phyloP scores from a whole-genome alignment of 2,797 vertebrate species.

The Sarcoramphus papa region DNA sequence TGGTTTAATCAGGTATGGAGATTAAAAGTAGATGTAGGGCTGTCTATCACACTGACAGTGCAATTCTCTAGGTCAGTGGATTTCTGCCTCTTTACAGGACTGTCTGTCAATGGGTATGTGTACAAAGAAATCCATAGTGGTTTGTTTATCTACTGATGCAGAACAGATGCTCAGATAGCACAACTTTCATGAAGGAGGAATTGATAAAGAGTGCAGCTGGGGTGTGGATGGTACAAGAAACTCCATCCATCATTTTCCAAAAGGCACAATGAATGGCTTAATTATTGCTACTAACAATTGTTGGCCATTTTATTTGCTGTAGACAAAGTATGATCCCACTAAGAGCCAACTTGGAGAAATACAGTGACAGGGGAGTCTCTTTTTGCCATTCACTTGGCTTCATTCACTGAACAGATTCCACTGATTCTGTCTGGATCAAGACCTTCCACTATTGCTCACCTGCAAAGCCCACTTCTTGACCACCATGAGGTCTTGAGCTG shows the following conservation, averaged over 20 bases:
- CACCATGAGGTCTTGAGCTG: neutral
- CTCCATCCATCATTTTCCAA: conserved; percentile 6
- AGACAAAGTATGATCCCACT: neutral
- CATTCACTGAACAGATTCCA: neutral
- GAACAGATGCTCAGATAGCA: conserved; percentile 17
- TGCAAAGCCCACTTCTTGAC: neutral
- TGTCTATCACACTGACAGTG: neutral
- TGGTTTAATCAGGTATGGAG: neutral
- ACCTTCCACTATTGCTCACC: neutral
- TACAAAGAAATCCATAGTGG: neutral
- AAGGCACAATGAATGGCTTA: conserved; percentile 34
- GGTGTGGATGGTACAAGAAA: conserved; percentile 49
- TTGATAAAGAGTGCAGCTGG: conserved; percentile 41
- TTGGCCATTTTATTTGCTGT: conserved; percentile 5
- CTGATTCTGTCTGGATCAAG: neutral
- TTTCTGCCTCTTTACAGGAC: neutral
- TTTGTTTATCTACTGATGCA: conserved; percentile 18
- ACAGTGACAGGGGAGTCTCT: conserved; percentile 22
- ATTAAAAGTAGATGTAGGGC: neutral
- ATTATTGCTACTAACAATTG: conserved; percentile 47
- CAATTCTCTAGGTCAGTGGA: neutral
- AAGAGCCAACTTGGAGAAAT: conserved; percentile 2
- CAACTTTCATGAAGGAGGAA: conserved; percentile 15
- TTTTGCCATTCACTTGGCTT: neutral
- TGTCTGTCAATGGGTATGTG: neutral